phyloP scores from a whole-genome alignment of 2,797 vertebrate species.

The Syncerus caffer region DNA sequence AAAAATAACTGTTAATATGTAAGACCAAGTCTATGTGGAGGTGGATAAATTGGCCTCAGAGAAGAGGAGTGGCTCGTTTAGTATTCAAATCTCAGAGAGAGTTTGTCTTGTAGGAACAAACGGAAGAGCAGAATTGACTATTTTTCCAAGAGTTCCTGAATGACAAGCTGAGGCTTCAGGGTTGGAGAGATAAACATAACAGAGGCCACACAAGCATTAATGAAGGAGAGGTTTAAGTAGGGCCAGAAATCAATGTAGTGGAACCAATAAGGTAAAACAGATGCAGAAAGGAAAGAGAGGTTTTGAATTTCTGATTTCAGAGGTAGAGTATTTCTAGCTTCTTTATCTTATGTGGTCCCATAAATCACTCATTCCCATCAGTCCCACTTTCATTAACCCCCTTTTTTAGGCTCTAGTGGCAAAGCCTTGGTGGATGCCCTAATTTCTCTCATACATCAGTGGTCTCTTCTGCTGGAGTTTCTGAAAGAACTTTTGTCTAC shows the following conservation, averaged over 20 bases:
- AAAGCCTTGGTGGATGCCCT: not conserved
- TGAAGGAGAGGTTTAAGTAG: not conserved
- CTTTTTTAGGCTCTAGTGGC: not conserved
- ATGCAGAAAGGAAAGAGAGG: not conserved
- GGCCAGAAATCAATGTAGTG: not conserved
- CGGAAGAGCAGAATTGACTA: not conserved
- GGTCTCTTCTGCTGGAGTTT: not conserved
- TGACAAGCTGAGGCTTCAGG: not conserved
- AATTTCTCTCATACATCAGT: not conserved
- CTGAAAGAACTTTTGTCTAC: not conserved
- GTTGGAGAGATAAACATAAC: not conserved
- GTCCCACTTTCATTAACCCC: not conserved
- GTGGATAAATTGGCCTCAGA: not conserved
- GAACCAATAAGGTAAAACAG: not conserved
- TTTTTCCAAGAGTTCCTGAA: not conserved
- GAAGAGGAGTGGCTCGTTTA: not conserved
- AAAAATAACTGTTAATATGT: not conserved
- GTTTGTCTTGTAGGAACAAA: not conserved
- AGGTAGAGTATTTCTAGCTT: not conserved
- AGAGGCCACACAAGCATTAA: not conserved
- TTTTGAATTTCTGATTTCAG: not conserved
- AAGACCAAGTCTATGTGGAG: not conserved
- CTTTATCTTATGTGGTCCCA: not conserved
- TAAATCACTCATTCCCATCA: not conserved
- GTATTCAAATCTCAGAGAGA: not conserved